Conservation (phyloP, 2,888 invertebrate species). For the Heteromurus nitidus region DNA sequence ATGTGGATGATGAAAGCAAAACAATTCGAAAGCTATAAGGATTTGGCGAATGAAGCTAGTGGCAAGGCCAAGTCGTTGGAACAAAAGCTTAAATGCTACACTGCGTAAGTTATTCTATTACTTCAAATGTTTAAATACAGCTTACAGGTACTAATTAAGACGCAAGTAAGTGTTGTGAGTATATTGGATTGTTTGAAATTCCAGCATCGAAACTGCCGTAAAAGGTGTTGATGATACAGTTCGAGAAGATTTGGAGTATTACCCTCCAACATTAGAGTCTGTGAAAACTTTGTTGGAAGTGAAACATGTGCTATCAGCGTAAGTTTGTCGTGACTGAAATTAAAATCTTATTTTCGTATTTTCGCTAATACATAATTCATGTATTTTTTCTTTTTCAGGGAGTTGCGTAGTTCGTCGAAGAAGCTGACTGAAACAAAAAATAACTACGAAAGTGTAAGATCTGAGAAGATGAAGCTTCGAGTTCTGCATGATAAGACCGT, state of each 20-base stretch:
- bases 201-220: slow-evolving; percentile 50
- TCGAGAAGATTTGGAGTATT: slow-evolving; percentile 30
- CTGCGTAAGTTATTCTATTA: slow-evolving; percentile 22
- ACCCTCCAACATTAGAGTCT: slow-evolving; percentile 39
- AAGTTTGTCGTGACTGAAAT: slow-evolving; percentile 17
- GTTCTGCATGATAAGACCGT: neutral
- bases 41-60: slow-evolving; percentile 34
- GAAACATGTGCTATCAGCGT: slow-evolving; percentile 46
- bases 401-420: slow-evolving; percentile 25
- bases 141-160: neutral
- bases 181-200: neutral
- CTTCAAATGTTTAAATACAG: neutral
- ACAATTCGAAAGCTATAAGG: slow-evolving; percentile 64
- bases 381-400: slow-evolving; percentile 32
- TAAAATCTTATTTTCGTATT: neutral
- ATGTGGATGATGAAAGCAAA: slow-evolving; percentile 62
- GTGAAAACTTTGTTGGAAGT: slow-evolving; percentile 50
- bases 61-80: slow-evolving; percentile 14
- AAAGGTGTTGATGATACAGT: slow-evolving; percentile 47
- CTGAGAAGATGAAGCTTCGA: slow-evolving; percentile 32
- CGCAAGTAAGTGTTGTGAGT: too few relatives aligned
- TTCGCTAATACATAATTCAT: neutral
- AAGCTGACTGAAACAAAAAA: slow-evolving; percentile 31
- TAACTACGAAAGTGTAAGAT: slow-evolving; percentile 13
- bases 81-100: slow-evolving; percentile 41